These are phyloP conservation scores for Cydia amplana DNA, from an alignment of 1,140 invertebrate genomes.

Conservation along the genomic window DNA sequence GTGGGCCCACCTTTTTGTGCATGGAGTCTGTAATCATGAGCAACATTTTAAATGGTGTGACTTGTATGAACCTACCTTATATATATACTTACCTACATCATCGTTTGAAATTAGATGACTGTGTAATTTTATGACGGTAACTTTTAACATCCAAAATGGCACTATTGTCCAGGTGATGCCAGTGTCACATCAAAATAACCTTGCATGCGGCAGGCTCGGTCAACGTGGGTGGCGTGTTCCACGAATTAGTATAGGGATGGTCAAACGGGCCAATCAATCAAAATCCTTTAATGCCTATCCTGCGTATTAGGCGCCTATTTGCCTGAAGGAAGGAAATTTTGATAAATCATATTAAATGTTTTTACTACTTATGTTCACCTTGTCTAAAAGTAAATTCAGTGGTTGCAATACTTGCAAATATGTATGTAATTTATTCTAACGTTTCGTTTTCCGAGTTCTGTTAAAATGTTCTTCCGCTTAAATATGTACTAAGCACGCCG, in stretches of 20 bases:
- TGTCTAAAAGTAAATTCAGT: no score
- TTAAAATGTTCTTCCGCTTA: no score
- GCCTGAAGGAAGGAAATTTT: neutral
- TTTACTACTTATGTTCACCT: no score
- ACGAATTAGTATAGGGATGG: constrained; percentile 52
- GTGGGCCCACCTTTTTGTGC: neutral
- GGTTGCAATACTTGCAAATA: no score
- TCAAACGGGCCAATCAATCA: constrained; percentile 33
- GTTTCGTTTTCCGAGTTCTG: no score
- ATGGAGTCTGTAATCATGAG: neutral
- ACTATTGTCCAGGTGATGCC: constrained; percentile 14
- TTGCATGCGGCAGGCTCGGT: constrained; percentile 39
- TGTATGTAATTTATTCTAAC: no score
- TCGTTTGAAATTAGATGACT: neutral
- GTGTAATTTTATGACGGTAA: constrained; percentile 28
- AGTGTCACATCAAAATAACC: constrained; percentile 45
- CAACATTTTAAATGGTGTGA: no score
- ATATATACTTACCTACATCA: no score
- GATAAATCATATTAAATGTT: neutral
- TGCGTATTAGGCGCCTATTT: neutral
- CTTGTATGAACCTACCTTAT: neutral
- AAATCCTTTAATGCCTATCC: constrained; percentile 15
- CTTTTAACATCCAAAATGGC: neutral
- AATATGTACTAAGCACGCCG: no score
- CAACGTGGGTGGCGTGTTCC: constrained; percentile 57